Conservation (phyloP, 1,140 invertebrate genomes). For the Solenopsis invicta region DNA sequence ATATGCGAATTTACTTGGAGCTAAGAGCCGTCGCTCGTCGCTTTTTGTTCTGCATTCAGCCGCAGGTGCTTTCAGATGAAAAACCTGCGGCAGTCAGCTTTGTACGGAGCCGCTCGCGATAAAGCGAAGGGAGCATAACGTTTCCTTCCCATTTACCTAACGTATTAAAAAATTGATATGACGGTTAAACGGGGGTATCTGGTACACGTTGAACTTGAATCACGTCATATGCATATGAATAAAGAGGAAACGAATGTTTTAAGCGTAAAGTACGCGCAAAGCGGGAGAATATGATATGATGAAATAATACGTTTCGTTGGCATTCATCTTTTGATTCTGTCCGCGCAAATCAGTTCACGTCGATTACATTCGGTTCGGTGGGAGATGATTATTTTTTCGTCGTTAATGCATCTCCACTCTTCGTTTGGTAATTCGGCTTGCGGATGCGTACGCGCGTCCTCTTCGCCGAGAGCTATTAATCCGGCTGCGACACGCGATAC, state of each 20-base stretch:
- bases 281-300: neutral
- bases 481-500: constrained; percentile 41
- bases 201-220: neutral
- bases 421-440: neutral
- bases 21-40: constrained; percentile 27
- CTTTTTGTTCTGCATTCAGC: constrained; percentile 58
- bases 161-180: constrained; percentile 44
- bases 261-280: neutral
- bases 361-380: neutral
- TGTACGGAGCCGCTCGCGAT: neutral
- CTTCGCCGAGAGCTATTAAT: constrained; percentile 41
- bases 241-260: neutral
- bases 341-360: neutral
- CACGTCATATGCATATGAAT: neutral
- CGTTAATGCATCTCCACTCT: neutral
- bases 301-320: neutral
- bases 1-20: constrained; percentile 62
- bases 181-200: constrained; percentile 13
- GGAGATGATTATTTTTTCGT: neutral
- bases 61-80: constrained; percentile 42
- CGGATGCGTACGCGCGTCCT: neutral
- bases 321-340: neutral
- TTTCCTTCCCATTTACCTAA: constrained; percentile 6
- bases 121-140: constrained; percentile 6
- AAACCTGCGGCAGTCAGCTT: constrained; percentile 44